phyloP scores from a whole-genome alignment of 2,797 vertebrate species.

The Neoniphon sammara region DNA sequence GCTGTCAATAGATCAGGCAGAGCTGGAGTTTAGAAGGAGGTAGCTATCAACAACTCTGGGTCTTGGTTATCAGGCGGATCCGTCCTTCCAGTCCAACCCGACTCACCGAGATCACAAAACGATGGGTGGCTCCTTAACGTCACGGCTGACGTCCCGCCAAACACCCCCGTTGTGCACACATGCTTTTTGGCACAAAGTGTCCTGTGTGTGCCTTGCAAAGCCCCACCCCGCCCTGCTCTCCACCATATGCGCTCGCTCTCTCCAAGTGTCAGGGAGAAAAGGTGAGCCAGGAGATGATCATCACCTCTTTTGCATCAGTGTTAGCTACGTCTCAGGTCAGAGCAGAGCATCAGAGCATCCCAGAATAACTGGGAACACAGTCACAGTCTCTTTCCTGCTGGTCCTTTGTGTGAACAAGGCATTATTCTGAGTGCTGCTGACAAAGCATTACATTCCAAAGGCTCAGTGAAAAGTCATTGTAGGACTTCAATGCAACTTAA shows the following conservation, averaged over 20 bases:
- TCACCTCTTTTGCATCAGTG: constrained; percentile 72
- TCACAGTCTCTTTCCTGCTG: constrained; percentile 53
- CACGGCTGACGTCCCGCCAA: constrained; percentile 56
- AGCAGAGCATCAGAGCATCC: constrained; percentile 57
- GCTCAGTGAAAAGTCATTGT: constrained; percentile 62
- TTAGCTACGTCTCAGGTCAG: constrained; percentile 77
- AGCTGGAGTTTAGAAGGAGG: constrained; percentile 50
- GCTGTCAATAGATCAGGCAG: not conserved
- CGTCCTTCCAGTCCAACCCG: constrained; percentile 46
- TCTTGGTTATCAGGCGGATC: constrained; percentile 14
- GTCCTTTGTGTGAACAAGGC: constrained; percentile 48
- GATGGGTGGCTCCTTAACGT: constrained; percentile 53
- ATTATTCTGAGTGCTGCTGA: constrained; percentile 49
- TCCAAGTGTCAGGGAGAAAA: constrained; percentile 58
- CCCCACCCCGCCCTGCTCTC: constrained; percentile 66
- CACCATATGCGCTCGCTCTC: constrained; percentile 71
- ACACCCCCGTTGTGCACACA: constrained; percentile 70
- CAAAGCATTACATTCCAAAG: constrained; percentile 75
- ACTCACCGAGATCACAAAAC: constrained; percentile 47
- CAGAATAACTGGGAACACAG: constrained; percentile 70
- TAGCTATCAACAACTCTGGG: constrained; percentile 46
- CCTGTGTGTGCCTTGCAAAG: constrained; percentile 75
- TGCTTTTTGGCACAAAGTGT: constrained; percentile 79
- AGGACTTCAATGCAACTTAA: constrained; percentile 45
- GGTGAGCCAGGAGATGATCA: constrained; percentile 72